Evolutionary conservation across 1,140 invertebrate genomes (phyloP), one percentile per base, ranked within the genome.

Genomic region (Pseudomyrmex concolor): DNA sequence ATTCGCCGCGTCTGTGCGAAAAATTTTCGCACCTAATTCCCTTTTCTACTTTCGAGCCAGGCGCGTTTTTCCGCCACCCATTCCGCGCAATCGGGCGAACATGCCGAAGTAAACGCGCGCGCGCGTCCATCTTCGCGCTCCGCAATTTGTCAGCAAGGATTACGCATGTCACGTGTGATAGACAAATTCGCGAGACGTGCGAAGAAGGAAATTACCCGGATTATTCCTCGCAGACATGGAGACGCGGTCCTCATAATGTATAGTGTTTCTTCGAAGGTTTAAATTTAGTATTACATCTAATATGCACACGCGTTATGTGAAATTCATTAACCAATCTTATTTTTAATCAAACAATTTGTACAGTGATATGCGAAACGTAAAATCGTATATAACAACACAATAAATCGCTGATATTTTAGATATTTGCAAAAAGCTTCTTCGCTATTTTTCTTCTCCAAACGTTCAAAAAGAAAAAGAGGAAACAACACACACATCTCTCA

Each of bases 151-250:
- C 86, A 84, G 25, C 25, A 59, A 50, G 64, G 62, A 72, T 86
- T 55, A 74, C 82, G 74, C 66, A 70, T 73, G 74, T 86, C 76
- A 78, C 85, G 80, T 76, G 72, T 84, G 80, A 84, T 87, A 87
- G 83, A 86, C 85, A 84, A 87, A 78, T 87, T 87, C 50, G 83
- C 68, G 70, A 60, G 9, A 67, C 84, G 84, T 83, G 78, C 55
- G 67, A 34, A 9, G 67, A 17, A 19, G 48, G 9, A 63, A 68
- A 84, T 78, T 86, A 12, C 64, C 13, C 19, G 55, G 72, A 86
- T 78, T 68, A 87, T 66, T 74, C 78, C 64, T 51, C 34, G 22
- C 67, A 51, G 3, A 9, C 19, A 48, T 43, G 76, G 48, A 57
- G 19, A 78, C 70, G 76, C 76, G 70, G 19, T 60, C 15, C 43